Base-by-base conservation (phyloP, 2,888 invertebrate genomes). In the Luperina nickerlii region DNA sequence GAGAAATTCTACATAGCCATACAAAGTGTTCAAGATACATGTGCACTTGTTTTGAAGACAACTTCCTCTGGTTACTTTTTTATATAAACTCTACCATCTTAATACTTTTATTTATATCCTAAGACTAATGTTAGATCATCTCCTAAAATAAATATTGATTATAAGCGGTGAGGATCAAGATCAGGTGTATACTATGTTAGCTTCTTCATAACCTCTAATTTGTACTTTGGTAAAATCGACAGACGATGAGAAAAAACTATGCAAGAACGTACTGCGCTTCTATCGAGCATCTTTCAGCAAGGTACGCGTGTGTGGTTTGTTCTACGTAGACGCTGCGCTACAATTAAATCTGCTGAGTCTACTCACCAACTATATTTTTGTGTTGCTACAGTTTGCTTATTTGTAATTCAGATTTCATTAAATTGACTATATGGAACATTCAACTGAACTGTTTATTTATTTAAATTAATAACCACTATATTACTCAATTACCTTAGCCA, bases 351-450 rank as follows among this genome's bases (percentile, higher is more conserved):
- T 76, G 20, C n/a, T 76, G 51, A 38, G 75, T 38, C 48, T 48
- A 20, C 60, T 76, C 4, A 76, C 62, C 6, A 74, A 76, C n/a
- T 76, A 76, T 15, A 62, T 76, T 13, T 1, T 74, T 62, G 76
- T 74, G 0, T 62, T 76, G 48, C n/a, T 76, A 15, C 62, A 74
- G 74, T 76, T 76, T 76, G 76, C 74, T 60, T 76, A 74, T 62
- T 76, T 74, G 74, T 76, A 74, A 74, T 73, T 38, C 20, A 42
- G 24, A 13, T 0, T 32, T 60, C 1, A 74, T 48, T 48, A 62
- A 62, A 48, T 48, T 13, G 18, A 48, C 2, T 60, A 7, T 32
- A 9, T 4, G 63, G 32, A 32, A 62, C 1, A 32, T 9, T 45
- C 45, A 13, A 45, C 3, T 63, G 8, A 32, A 32, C 18, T 18